Evolutionary conservation across 2,797 vertebrate genomes (phyloP), one percentile per base, ranked within the genome.

Genomic region (Sebastes wilsoni): DNA sequence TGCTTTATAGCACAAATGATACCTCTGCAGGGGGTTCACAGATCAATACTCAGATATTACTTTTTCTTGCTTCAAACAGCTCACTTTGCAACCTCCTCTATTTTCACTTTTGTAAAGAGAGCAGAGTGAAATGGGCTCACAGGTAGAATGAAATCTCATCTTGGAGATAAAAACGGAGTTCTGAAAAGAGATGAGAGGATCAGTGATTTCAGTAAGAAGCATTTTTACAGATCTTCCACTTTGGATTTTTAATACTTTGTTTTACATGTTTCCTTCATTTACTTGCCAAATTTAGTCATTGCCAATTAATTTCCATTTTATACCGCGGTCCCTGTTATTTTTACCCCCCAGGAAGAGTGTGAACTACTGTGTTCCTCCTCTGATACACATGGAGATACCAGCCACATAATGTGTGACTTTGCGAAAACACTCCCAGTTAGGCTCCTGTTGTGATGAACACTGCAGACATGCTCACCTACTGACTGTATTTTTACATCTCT

Each of bases 31-130:
- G 22, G 11, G 11, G 36, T 58, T 28, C 7, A 1, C 27, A 22
- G 72, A 77, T 82, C 82, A 58, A 79, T 80, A 66, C 56, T 69
- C 34, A 66, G 77, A 79, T 80, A 82, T 62, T 4, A 30, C 36
- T 65, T 61, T 75, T 70, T 83, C 49, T 65, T 28, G 6, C 56
- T 66, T 78, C 49, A 25, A 77, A 72, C 8, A 42, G 14, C 2
- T 77, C 66, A 59, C 25, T 81, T 82, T 84, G 32, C 70, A 70
- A 32, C 32, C 42, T 36, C 2, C 20, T 20, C 5, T 71, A 18
- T 64, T 84, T 81, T 56, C 22, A 28, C 18, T 62, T 71, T 55
- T 67, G n/a, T 12, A 32, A 74, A 64, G 20, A 42, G 42, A 70
- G 42, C 20, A 27, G 22, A 66, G 6, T 30, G 12, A 75, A 80